Evolutionary conservation across 2,797 vertebrate species (phyloP).

Genomic region (Sebastolobus alascanus): DNA sequence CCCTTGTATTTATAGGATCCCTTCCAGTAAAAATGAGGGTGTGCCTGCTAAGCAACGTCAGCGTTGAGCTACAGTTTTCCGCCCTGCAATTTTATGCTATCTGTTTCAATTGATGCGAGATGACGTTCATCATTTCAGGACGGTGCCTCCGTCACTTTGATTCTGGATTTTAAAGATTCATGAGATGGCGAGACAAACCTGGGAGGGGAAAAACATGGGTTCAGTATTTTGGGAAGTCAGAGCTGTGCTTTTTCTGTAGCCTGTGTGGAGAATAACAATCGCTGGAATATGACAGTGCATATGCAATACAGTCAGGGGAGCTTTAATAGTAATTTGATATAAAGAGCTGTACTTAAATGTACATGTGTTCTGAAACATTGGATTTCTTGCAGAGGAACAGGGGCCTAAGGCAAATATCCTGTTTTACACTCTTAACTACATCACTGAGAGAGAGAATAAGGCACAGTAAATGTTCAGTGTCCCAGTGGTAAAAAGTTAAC

Average conservation of each 20-base stretch:
- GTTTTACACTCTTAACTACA: constrained; percentile 31
- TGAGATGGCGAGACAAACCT: constrained; percentile 52
- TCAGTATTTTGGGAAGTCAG: constrained; percentile 43
- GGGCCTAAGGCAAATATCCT: constrained; percentile 16
- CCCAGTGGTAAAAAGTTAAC: constrained; percentile 39
- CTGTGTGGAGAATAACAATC: constrained; percentile 46
- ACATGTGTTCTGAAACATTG: constrained; percentile 42
- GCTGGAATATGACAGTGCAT: constrained; percentile 13
- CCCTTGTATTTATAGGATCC: constrained; percentile 59
- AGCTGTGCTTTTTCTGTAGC: constrained; percentile 22
- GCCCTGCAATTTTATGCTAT: constrained; percentile 52
- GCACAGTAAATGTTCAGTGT: constrained; percentile 39
- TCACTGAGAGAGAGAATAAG: constrained; percentile 38
- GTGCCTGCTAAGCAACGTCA: constrained; percentile 55
- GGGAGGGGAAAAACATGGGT: constrained; percentile 8
- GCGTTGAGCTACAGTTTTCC: constrained; percentile 48
- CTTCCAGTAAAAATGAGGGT: constrained; percentile 58
- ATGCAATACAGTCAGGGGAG: background rate
- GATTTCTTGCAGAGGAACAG: constrained; percentile 27
- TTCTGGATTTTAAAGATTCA: constrained; percentile 64
- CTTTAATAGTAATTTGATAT: constrained; percentile 4
- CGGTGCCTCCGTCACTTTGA: constrained; percentile 45
- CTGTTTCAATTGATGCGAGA: constrained; percentile 63
- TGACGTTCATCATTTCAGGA: constrained; percentile 58
- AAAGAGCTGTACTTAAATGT: constrained; percentile 34